Base-by-base conservation (phyloP, 2,888 invertebrate species). In the Nomada goodeniana region DNA sequence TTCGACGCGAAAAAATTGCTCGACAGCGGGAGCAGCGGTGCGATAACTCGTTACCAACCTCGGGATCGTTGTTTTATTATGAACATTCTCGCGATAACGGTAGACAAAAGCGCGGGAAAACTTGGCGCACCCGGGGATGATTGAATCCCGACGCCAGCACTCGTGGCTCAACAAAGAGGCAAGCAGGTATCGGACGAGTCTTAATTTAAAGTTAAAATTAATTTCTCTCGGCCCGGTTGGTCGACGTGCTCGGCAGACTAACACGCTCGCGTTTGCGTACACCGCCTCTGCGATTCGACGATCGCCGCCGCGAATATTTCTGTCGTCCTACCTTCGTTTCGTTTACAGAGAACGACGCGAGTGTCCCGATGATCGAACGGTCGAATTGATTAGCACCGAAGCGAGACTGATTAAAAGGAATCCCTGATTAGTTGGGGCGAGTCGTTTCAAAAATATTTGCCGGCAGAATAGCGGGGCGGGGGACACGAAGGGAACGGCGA, bases 201-300 rank as follows among this genome's bases (percentile, higher is more conserved):
- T 93, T 93, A 93, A 93, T 93, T 93, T 93, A 93, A 93, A 93
- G 91, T 93, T 93, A 89, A 93, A 93, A 93, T 93, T 93, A 93
- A 93, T 93, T 93, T 93, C 92, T 92, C 89, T 90, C 86, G 85
- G 64, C 84, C 85, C 80, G 85, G 80, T 77, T 44, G 57, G 52
- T 36, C 60, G 15, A n/a, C 47, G 23, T n/a, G n/a, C 26, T 36
- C 20, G 26, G 26, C 18, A 65, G 20, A 47, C 29, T 1, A 47
- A 15, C 47, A 15, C 47, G 47, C 47, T 23, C 52, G 9, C 18
- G 59, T 29, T 15, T 7, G 18, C 15, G 57, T 29, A 53, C 10
- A 1, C n/a, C 0, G 18, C 18, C 2, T 15, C 29, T 9, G 67
- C 29, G 29, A 23, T 67, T 53, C 36, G 29, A 29, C 1, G 10